phyloP scores from a whole-genome alignment of 2,113 vertebrate genomes.

The Sorex fumeus region DNA sequence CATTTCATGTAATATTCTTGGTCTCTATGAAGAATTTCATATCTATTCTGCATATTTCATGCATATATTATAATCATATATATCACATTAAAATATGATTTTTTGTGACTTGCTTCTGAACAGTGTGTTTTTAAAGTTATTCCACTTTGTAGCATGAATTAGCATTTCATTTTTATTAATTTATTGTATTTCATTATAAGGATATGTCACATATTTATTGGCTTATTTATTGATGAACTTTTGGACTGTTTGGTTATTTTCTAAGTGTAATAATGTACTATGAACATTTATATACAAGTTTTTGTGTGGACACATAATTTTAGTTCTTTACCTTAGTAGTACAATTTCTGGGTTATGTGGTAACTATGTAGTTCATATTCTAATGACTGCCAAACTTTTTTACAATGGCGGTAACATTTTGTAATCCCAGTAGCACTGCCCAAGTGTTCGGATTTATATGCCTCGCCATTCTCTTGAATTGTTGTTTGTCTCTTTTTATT shows the following conservation, averaged over 20 bases:
- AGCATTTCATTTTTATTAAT: slow-evolving; percentile 18
- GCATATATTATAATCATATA: not conserved
- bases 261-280: not conserved
- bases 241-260: slow-evolving; percentile 13
- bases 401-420: not conserved
- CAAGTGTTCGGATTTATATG: not conserved
- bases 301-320: not conserved
- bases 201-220: not conserved
- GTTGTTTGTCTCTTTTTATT: not conserved
- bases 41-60: slow-evolving; percentile 25
- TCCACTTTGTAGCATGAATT: not conserved
- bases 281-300: not conserved
- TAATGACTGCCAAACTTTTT: slow-evolving; percentile 25
- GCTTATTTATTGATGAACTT: not conserved
- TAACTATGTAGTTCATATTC: slow-evolving; percentile 28
- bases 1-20: not conserved
- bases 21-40: not conserved
- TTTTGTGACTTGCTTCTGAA: not conserved
- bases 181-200: slow-evolving; percentile 24
- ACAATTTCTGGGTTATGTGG: not conserved
- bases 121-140: not conserved
- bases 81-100: not conserved
- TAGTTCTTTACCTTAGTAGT: not conserved
- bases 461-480: not conserved
- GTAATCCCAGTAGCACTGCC: too few relatives aligned